Conservation (phyloP, 2,113 vertebrate species). For the Myiozetetes cayanensis region DNA sequence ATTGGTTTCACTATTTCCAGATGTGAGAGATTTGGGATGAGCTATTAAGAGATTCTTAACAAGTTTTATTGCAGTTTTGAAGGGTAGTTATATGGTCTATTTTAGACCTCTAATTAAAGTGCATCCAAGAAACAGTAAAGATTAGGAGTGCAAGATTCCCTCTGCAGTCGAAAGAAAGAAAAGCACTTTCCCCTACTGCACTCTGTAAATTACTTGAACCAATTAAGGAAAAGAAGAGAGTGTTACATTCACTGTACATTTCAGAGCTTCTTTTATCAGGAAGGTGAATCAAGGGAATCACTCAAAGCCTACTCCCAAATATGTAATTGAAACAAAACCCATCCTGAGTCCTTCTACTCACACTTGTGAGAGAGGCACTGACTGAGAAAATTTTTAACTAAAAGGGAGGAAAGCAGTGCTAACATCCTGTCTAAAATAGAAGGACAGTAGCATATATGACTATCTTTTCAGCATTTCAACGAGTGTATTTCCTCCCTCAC, state of each 20-base stretch:
- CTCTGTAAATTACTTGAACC: background rate
- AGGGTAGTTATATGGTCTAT: background rate
- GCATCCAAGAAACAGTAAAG: background rate
- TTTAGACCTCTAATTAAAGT: background rate
- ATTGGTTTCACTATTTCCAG: background rate
- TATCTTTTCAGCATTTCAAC: background rate
- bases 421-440: background rate
- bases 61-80: background rate
- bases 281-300: background rate
- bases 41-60: background rate
- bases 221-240: background rate
- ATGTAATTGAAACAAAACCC: background rate
- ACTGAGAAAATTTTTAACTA: background rate
- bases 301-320: background rate
- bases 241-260: background rate
- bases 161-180: background rate
- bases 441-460: background rate
- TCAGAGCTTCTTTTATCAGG: background rate
- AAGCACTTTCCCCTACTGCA: background rate
- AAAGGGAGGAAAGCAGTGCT: background rate
- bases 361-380: background rate
- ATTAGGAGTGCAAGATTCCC: background rate
- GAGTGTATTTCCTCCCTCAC: background rate
- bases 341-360: background rate
- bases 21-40: background rate